Base-by-base conservation (phyloP, 2,797 vertebrate genomes). In the Taenioides sp. region DNA sequence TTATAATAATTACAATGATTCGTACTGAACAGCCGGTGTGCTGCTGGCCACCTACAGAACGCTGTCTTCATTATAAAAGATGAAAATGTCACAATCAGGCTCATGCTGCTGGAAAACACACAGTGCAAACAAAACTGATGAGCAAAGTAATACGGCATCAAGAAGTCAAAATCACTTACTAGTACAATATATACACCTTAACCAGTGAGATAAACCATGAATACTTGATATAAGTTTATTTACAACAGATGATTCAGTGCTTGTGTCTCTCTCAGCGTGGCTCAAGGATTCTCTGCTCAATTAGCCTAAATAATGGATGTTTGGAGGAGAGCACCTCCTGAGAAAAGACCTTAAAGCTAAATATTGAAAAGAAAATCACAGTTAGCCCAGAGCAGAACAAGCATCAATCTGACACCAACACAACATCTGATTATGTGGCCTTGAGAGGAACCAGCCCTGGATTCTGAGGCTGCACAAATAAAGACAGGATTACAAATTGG, bases 361-460 rank as follows among this genome's bases (percentile, higher is more conserved):
- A 70, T n/a, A 54, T 23, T 58, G 25, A 25, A 60, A 37, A 11
- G 55, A 27, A 40, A 72, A 61, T 55, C 27, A 16, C 40, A 47
- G 5, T 23, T 63, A 54, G 47, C 23, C 18, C 9, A 28, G 17
- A 20, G 47, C 23, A n/a, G 25, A 11, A 61, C 65, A 27, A 23
- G 74, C 72, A 62, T 72, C 27, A 67, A 65, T 28, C n/a, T 34
- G 7, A 62, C 31, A 65, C 6, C 31, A 31, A 74, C 40, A 77
- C 34, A 72, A 12, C 65, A 59, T 77, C 55, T 75, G 22, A 23
- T 40, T 70, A 25, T 23, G 18, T 23, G n/a, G 65, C 25, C 62
- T 17, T 27, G 25, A 66, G 69, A 49, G 16, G 23, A 12, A 67
- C 20, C 34, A 34, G 18, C 63, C 37, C 7, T 6, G 69, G 14